phyloP scores from a whole-genome alignment of 2,797 vertebrate genomes.

The Parauchenoglanis ngamensis region DNA sequence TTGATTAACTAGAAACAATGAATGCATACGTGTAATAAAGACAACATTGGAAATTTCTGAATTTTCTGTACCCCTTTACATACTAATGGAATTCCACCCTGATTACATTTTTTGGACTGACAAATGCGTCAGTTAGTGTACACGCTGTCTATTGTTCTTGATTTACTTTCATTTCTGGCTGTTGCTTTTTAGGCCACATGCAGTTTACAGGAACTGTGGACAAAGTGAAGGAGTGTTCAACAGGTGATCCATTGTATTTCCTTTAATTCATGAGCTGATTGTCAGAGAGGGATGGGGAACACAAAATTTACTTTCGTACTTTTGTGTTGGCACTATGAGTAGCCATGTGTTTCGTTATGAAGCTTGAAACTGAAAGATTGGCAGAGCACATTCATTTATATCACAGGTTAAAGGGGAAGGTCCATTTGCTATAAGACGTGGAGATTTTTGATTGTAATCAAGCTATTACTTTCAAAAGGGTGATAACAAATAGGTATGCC shows the following conservation, averaged over 20 bases:
- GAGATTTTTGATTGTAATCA: not conserved
- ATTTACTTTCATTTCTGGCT: conserved; percentile 51
- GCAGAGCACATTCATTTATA: not conserved
- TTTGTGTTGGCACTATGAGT: not conserved
- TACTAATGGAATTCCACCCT: not conserved
- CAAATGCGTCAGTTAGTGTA: too few species aligned
- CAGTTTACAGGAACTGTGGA: conserved; percentile 52
- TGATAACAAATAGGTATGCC: not conserved
- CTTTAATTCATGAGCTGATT: not conserved
- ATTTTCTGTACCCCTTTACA: not conserved
- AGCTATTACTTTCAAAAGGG: not conserved
- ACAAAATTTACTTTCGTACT: conserved; percentile 21
- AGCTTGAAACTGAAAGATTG: not conserved
- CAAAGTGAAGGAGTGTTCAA: conserved; percentile 5
- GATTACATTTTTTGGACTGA: not conserved
- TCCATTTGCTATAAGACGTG: not conserved
- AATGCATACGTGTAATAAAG: not conserved
- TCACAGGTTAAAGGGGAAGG: not conserved
- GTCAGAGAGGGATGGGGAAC: not conserved
- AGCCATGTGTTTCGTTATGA: not conserved
- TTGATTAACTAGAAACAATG: conserved; percentile 29
- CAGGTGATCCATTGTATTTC: conserved; percentile 29
- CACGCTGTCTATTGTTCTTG: not conserved
- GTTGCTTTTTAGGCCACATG: conserved; percentile 21
- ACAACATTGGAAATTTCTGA: not conserved